A percentile compares a stretch with the other conserved stretches of the same genome.
Conservation (phyloP, 1,140 invertebrate genomes). For the Berghia stephanieae region DNA sequence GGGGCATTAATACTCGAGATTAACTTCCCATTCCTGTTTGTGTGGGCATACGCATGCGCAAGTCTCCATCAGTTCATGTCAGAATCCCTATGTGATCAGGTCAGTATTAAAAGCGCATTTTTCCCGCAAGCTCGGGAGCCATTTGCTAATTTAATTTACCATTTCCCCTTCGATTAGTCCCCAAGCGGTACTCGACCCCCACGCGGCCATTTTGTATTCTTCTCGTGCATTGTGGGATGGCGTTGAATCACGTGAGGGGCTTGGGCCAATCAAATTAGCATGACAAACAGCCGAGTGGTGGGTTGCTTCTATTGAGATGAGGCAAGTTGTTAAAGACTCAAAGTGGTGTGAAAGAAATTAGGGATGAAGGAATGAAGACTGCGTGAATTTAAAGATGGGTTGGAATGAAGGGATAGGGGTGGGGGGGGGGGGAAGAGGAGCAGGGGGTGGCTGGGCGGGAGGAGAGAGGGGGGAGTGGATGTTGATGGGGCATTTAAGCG, state of each 20-base stretch:
- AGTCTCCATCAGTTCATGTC: constrained; percentile 33
- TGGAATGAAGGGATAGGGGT: neutral
- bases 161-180: constrained; percentile 46
- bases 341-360: neutral
- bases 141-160: constrained; percentile 54
- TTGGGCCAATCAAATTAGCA: too few species aligned
- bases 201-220: too few species aligned
- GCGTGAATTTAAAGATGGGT: neutral
- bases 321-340: too few species aligned
- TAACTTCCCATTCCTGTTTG: constrained; percentile 27
- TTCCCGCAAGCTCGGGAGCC: constrained; percentile 42
- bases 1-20: constrained; percentile 26
- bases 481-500: too few species aligned
- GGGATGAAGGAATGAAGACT: neutral
- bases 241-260: too few species aligned
- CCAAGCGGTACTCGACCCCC: too few species aligned
- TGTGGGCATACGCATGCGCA: constrained; percentile 22
- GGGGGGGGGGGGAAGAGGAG: neutral
- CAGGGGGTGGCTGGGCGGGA: too few species aligned
- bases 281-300: too few species aligned
- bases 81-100: constrained; percentile 42
- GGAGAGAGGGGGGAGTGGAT: neutral
- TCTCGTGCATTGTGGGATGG: too few species aligned
- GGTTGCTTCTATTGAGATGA: too few species aligned
- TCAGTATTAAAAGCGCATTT: constrained; percentile 45